Evolutionary conservation across 2,797 vertebrate species (phyloP).

Genomic region (Xenopus petersii): DNA sequence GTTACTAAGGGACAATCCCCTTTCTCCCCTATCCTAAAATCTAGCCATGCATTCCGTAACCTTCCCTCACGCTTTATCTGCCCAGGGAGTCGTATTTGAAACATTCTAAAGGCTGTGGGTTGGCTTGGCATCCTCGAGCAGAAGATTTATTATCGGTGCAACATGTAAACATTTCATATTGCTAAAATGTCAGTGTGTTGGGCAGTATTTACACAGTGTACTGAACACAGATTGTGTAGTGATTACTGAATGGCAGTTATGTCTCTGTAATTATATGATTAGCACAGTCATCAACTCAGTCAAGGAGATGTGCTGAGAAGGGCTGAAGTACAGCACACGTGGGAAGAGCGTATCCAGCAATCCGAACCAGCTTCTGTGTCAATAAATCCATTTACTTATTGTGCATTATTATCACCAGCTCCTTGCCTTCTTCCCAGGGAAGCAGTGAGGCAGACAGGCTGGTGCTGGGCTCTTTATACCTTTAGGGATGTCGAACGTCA

Average conservation of each 20-base stretch:
- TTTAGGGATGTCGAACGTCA: slow-evolving; percentile 11
- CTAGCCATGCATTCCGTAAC: no score
- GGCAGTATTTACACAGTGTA: not conserved
- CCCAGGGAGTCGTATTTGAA: no score
- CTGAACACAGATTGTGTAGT: not conserved
- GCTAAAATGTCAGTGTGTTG: not conserved
- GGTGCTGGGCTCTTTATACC: slow-evolving; percentile 22
- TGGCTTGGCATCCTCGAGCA: not conserved
- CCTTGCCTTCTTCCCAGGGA: slow-evolving; percentile 1
- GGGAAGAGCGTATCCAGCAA: not conserved
- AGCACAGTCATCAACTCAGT: not conserved
- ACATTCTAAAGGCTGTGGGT: not conserved
- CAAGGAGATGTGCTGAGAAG: not conserved
- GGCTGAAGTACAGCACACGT: not conserved
- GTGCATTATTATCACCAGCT: slow-evolving; percentile 1
- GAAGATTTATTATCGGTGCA: not conserved
- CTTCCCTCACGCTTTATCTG: no score
- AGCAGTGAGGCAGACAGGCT: slow-evolving; percentile 22
- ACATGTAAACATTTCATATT: not conserved
- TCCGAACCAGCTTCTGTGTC: slow-evolving; percentile 9
- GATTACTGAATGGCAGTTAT: not conserved
- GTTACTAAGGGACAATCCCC: no score
- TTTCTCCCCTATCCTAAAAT: no score
- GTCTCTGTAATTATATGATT: not conserved
- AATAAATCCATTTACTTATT: slow-evolving; percentile 24